Conservation (phyloP, 1,140 invertebrate species). For the Anthonomus grandis region DNA sequence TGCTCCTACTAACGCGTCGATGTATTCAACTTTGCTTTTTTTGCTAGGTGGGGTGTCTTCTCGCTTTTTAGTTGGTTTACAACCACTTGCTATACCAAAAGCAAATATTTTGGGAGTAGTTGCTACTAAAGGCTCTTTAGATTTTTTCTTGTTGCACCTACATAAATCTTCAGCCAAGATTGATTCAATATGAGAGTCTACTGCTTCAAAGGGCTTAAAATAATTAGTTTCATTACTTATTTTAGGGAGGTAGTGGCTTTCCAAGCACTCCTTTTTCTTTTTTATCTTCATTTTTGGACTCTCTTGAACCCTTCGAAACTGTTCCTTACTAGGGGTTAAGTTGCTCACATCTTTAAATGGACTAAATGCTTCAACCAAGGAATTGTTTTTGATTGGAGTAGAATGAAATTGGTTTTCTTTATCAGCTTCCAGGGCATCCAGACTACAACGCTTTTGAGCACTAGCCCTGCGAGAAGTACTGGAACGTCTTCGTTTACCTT, state of each 20-base stretch:
- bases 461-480: slow-evolving; percentile 25
- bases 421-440: slow-evolving; percentile 33
- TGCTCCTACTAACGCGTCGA: slow-evolving; percentile 54
- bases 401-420: slow-evolving; percentile 48
- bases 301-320: neutral
- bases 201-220: slow-evolving; percentile 41
- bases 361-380: slow-evolving; percentile 31
- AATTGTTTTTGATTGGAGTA: slow-evolving; percentile 42
- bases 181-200: slow-evolving; percentile 43
- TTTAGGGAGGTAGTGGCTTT: slow-evolving; percentile 13
- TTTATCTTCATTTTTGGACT: slow-evolving; percentile 26
- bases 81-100: slow-evolving; percentile 38
- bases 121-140: slow-evolving; percentile 38
- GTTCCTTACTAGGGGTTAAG: slow-evolving; percentile 36
- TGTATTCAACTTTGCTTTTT: slow-evolving; percentile 46
- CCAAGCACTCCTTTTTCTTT: slow-evolving; percentile 41
- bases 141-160: slow-evolving; percentile 28
- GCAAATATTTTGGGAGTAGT: slow-evolving; percentile 39
- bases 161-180: slow-evolving; percentile 29
- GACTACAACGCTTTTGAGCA: slow-evolving; percentile 30
- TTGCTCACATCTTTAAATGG: slow-evolving; percentile 45
- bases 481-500: slow-evolving; percentile 36
- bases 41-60: slow-evolving; percentile 29
- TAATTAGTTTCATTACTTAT: slow-evolving; percentile 32
- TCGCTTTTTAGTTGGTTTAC: slow-evolving; percentile 11